Evolutionary conservation across 2,888 invertebrate genomes (phyloP).

Genomic region (Gryllus longicercus): DNA sequence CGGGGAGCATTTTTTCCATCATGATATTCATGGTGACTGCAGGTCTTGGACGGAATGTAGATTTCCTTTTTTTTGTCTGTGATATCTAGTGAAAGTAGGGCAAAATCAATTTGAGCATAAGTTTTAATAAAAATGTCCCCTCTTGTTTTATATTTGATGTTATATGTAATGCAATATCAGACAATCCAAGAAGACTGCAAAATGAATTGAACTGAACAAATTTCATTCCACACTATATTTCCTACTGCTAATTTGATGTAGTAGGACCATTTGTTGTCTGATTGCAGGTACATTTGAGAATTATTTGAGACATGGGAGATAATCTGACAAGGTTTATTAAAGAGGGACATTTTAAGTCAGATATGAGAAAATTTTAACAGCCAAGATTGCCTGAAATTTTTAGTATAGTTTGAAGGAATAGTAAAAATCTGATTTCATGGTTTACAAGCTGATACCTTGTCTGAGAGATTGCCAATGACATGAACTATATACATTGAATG

Average conservation of each 20-base stretch:
- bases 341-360: neutral
- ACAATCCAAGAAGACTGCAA: constrained; percentile 1
- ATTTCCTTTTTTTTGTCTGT: constrained; percentile 8
- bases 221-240: neutral
- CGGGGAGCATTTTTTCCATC: neutral
- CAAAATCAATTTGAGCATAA: neutral
- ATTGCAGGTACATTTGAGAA: neutral
- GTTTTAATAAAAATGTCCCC: neutral
- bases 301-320: neutral
- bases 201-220: constrained; percentile 1
- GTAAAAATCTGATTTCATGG: constrained; percentile 7
- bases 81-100: constrained; percentile 1
- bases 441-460: neutral
- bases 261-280: neutral
- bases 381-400: neutral
- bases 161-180: constrained; percentile 2
- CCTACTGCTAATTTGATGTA: neutral
- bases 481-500: too few relatives aligned
- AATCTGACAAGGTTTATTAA: neutral
- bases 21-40: constrained; percentile 17
- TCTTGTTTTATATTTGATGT: neutral
- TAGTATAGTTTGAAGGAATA: neutral
- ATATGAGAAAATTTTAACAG: neutral
- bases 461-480: neutral
- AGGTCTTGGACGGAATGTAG: neutral